These are phyloP conservation scores for Prinia subflava DNA, from an alignment of 2,113 vertebrate genomes.

Conservation along the genomic window DNA sequence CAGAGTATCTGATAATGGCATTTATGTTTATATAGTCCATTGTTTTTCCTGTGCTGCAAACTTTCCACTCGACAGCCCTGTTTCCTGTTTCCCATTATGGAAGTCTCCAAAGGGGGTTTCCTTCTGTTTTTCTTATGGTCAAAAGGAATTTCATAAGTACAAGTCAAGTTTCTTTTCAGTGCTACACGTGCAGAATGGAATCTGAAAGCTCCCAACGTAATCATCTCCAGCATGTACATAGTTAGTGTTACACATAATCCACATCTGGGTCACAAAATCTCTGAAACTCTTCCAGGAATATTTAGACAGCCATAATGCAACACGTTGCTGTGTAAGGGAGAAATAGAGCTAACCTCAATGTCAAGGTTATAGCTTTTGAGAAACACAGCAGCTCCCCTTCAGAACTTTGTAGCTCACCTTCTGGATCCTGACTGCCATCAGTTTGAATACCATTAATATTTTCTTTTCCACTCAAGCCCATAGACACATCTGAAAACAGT, in stretches of 20 bases:
- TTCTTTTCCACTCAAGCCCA: slow-evolving; percentile 16
- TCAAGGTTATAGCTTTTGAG: slow-evolving; percentile 36
- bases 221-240: slow-evolving; percentile 32
- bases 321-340: background rate
- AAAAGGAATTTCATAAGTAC: slow-evolving; percentile 56
- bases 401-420: slow-evolving; percentile 30
- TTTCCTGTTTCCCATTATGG: slow-evolving; percentile 59
- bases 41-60: slow-evolving; percentile 55
- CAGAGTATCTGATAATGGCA: slow-evolving; percentile 46
- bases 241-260: slow-evolving; percentile 54
- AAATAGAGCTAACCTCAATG: slow-evolving; percentile 16
- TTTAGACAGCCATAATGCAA: slow-evolving; percentile 54
- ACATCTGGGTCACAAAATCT: slow-evolving; percentile 58
- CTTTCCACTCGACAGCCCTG: slow-evolving; percentile 45
- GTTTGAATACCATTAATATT: slow-evolving; percentile 10
- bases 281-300: slow-evolving; percentile 32
- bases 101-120: slow-evolving; percentile 51
- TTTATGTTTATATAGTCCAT: slow-evolving; percentile 50
- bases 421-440: slow-evolving; percentile 6
- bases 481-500: slow-evolving; percentile 55
- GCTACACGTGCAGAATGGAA: slow-evolving; percentile 42
- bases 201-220: slow-evolving; percentile 41
- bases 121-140: slow-evolving; percentile 56
- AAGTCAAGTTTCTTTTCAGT: slow-evolving; percentile 56
- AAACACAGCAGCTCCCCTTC: slow-evolving; percentile 37